phyloP scores from a whole-genome alignment of 2,797 vertebrate genomes.

The Menidia menidia region DNA sequence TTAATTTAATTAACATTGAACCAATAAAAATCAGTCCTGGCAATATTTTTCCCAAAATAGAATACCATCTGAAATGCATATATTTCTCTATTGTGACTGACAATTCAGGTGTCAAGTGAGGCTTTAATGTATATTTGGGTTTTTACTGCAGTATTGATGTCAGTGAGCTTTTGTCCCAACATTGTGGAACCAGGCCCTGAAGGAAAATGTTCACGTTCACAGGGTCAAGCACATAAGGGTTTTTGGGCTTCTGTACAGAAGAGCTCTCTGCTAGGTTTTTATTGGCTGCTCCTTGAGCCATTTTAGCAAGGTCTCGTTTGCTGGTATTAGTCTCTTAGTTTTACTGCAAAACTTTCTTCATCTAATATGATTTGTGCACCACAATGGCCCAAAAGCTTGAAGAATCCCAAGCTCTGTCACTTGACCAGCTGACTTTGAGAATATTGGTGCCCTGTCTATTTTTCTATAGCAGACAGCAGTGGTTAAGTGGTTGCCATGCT shows the following conservation, averaged over 20 bases:
- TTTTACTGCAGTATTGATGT: constrained; percentile 62
- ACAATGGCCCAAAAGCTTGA: constrained; percentile 35
- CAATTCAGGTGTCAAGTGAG: constrained; percentile 73
- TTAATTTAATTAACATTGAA: constrained; percentile 6
- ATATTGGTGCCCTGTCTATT: constrained; percentile 26
- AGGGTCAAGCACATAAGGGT: constrained; percentile 68
- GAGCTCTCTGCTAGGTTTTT: constrained; percentile 34
- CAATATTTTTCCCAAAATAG: constrained; percentile 9
- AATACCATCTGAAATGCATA: not conserved
- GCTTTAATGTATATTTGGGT: constrained; percentile 61
- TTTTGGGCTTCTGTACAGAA: constrained; percentile 57
- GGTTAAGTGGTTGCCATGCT: constrained; percentile 76
- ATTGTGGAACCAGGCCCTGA: constrained; percentile 47
- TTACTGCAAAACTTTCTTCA: constrained; percentile 14
- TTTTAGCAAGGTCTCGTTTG: not conserved
- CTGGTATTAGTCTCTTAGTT: constrained; percentile 1
- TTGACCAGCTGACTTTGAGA: constrained; percentile 31
- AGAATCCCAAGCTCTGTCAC: constrained; percentile 19
- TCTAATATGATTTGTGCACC: constrained; percentile 17
- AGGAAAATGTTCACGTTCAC: constrained; percentile 74
- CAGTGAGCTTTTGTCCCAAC: constrained; percentile 69
- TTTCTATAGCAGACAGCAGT: constrained; percentile 56
- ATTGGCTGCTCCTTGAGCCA: not conserved
- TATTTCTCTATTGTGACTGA: constrained; percentile 42
- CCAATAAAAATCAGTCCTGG: not conserved